Base-by-base conservation (phyloP, 2,113 vertebrate species). In the Cynopterus brachyotis region DNA sequence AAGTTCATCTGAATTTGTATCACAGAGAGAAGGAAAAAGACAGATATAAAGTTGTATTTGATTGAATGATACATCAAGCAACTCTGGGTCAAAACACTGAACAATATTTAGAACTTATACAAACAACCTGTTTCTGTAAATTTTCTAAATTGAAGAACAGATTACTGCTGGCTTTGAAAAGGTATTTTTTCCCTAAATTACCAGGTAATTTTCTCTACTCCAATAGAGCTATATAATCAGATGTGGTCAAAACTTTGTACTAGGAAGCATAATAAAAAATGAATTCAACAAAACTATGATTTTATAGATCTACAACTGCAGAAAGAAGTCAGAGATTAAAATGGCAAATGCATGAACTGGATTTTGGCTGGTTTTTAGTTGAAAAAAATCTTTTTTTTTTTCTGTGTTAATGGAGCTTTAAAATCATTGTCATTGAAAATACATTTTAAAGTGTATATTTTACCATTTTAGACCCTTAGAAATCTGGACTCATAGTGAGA, bases 121-220 rank as follows among this genome's bases (percentile, higher is more conserved):
- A 98, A 97, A 98, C 87, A 98, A 96, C 55, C 78, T 90, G 88
- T 82, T 96, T 96, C 96, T 97, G 67, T 95, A 96, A 98, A 98
- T 96, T 96, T 97, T 97, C 97, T 92, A 96, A 98, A 98, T 57
- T 98, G 96, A 97, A 97, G 90, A 97, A 72, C 60, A 96, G 53
- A 76, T 98, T 98, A 93, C 97, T 98, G 69, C 80, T 96, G 93
- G 37, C 53, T 98, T 97, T 37, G 1, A 97, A 97, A 97, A 37
- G 92, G 95, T 98, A 94, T 97, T 98, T 95, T 94, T 96, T 97
- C 86, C 86, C 92, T 97, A 98, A 98, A 98, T 98, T 98, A 98
- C 91, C 32, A 24, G 94, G 97, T 88, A 97, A 98, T 98, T 98
- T 98, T 98, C 96, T 97, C 73, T 22, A 30, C 73, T 98, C 81